Base-by-base conservation (phyloP, 2,888 invertebrate genomes). In the Ectemnius cavifrons region DNA sequence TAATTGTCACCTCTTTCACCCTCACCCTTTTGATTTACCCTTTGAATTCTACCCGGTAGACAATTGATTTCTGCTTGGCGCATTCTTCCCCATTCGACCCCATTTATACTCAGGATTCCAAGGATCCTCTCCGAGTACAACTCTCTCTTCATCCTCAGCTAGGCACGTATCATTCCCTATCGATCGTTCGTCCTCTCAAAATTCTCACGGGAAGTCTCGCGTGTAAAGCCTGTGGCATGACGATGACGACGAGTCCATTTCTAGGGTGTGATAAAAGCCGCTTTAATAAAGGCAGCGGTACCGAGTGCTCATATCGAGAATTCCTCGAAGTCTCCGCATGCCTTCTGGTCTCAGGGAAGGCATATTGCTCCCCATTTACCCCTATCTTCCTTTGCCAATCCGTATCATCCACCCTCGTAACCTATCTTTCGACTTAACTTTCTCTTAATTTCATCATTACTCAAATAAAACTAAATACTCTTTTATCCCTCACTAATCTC, bases 281-380 rank as follows among this genome's bases (percentile, higher is more conserved):
- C 73, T 87, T 89, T 89, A 89, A 88, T 89, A 89, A 89, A 89
- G 88, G 67, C 67, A 65, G 60, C 57, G 63, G 2, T 64, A 71
- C 66, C 45, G 59, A 67, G 67, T 73, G 73, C 85, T 89, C 88
- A 89, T 89, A 89, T 89, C 87, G 84, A 78, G 83, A 84, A 90
- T 90, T 90, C 90, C 84, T 89, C 73, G 84, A 79, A 79, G 71
- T 84, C 86, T 78, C 63, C 58, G 84, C 83, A 85, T 89, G 86
- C 89, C 85, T 80, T 72, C 70, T 58, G 56, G 67, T 67, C 82
- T 79, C 80, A 75, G 66, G 66, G 73, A 14, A 52, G 78, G 66
- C 73, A 75, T 37, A 37, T 20, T 3, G 14, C 37, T 0, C 52
- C 52, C 14, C 52, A 52, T 52, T 52, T 16, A 57, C 57, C 63